These are phyloP conservation scores for Yponomeuta malinellus DNA, from an alignment of 2,888 invertebrate species.

Conservation along the genomic window DNA sequence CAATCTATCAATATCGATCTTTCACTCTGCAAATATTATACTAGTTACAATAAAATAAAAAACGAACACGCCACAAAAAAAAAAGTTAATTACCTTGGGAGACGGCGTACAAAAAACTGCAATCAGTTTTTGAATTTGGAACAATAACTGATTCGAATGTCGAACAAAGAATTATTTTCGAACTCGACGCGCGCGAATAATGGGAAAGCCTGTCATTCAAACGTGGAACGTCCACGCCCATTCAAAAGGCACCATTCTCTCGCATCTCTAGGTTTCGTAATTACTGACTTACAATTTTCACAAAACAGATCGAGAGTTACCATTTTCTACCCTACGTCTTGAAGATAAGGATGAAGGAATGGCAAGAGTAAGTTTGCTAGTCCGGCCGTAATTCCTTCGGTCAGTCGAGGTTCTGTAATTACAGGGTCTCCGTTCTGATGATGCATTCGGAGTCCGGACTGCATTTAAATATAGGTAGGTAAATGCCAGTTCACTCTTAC, in stretches of 20 bases:
- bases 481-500: neutral
- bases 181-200: constrained; percentile 39
- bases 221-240: constrained; percentile 49
- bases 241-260: constrained; percentile 23
- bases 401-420: constrained; percentile 45
- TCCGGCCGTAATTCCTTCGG: constrained; percentile 36
- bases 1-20: too few species aligned
- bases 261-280: constrained; percentile 38
- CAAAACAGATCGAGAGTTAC: neutral
- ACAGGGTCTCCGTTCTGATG: constrained; percentile 49
- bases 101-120: neutral
- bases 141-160: constrained; percentile 1
- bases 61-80: too few species aligned
- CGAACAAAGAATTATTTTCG: constrained; percentile 40
- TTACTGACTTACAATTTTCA: constrained; percentile 27
- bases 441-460: constrained; percentile 34
- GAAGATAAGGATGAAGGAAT: neutral
- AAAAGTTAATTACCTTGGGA: neutral
- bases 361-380: neutral
- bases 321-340: neutral
- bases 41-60: too few species aligned
- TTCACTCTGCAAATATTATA: too few species aligned
- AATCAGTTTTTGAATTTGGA: constrained; percentile 8
- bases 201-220: constrained; percentile 46
- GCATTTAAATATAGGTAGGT: constrained; percentile 11